These are phyloP conservation scores for Stegostoma tigrinum DNA, from an alignment of 2,113 vertebrate species.

Conservation along the genomic window DNA sequence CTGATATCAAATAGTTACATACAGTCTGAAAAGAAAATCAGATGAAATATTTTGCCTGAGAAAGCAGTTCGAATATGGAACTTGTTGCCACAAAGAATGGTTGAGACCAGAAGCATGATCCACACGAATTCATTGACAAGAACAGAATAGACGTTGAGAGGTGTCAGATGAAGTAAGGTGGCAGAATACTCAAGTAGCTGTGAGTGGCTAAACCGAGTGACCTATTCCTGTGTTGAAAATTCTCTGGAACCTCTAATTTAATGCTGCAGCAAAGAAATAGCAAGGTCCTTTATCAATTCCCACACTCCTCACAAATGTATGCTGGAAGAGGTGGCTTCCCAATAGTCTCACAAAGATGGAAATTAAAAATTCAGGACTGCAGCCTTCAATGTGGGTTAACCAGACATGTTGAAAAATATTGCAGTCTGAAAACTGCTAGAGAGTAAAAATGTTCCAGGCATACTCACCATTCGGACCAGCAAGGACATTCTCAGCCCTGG, in stretches of 20 bases:
- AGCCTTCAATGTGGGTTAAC: background rate
- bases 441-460: background rate
- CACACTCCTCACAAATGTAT: background rate
- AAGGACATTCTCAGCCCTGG: background rate
- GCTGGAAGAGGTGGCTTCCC: background rate
- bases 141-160: background rate
- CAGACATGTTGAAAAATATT: background rate
- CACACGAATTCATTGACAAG: background rate
- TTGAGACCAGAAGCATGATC: background rate
- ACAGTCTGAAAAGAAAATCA: background rate
- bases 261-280: background rate
- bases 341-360: background rate
- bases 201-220: background rate
- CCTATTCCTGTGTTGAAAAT: background rate
- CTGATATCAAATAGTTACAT: background rate
- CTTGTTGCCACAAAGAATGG: background rate
- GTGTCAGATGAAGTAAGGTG: background rate
- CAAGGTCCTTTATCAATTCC: background rate
- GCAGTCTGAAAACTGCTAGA: background rate
- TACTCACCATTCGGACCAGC: background rate
- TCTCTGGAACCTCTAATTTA: background rate
- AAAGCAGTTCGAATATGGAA: background rate
- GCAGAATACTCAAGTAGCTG: background rate
- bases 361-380: background rate
- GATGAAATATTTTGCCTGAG: background rate